phyloP scores from a whole-genome alignment of 1,140 invertebrate genomes.

The Aphis craccivora region DNA sequence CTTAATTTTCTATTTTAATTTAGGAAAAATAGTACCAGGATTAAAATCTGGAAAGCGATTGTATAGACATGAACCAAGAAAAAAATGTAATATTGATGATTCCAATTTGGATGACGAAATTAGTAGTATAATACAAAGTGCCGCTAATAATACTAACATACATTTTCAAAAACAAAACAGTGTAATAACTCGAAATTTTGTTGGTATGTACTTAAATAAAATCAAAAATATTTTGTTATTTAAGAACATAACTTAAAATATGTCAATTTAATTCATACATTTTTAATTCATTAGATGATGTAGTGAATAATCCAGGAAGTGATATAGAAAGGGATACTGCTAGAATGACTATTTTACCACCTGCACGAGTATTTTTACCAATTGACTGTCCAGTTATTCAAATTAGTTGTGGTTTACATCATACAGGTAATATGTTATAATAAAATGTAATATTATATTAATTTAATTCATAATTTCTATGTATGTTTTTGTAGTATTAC shows the following conservation, averaged over 20 bases:
- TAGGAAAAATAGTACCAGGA: too few species aligned
- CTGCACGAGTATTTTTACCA: constrained; percentile 76
- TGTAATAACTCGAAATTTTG: constrained; percentile 6
- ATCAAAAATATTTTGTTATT: not conserved
- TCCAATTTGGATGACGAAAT: not conserved
- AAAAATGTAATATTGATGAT: constrained; percentile 63
- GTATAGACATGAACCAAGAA: constrained; percentile 69
- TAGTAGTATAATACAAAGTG: not conserved
- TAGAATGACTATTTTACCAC: constrained; percentile 79
- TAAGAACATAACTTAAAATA: not conserved
- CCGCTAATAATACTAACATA: constrained; percentile 37
- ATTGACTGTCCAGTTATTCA: constrained; percentile 77
- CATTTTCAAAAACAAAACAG: constrained; percentile 40
- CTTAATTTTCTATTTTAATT: not conserved
- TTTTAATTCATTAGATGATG: constrained; percentile 33
- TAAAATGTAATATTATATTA: not conserved
- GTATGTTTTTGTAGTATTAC: constrained; percentile 66
- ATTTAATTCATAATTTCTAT: not conserved
- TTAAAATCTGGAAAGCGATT: constrained; percentile 65
- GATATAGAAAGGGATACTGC: constrained; percentile 72
- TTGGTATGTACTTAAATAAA: constrained; percentile 12
- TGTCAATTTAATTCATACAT: not conserved
- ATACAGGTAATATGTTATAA: constrained; percentile 70
- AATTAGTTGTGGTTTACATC: constrained; percentile 89
- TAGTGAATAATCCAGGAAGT: constrained; percentile 62